Evolutionary conservation across 2,888 invertebrate genomes (phyloP).

Genomic region (Platerodrilus igneus): DNA sequence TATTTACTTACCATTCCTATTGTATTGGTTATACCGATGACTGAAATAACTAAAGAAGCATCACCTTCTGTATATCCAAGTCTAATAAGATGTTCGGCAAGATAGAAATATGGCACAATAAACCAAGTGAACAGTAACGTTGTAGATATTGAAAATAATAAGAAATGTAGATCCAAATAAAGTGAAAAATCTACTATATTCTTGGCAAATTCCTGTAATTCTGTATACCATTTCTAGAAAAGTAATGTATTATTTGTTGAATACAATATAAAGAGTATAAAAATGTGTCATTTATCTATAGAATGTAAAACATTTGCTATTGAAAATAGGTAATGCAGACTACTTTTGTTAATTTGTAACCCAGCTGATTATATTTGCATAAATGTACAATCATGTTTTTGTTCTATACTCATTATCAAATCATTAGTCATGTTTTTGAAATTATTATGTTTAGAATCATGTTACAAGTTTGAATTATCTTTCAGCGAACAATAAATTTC

Average conservation of each 20-base stretch:
- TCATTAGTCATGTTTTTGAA: too few species aligned
- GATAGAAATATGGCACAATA: conserved; percentile 92
- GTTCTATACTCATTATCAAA: too few species aligned
- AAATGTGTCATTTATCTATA: too few species aligned
- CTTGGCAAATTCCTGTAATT: conserved; percentile 60
- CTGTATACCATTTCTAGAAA: conserved; percentile 69
- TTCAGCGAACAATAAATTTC: too few species aligned
- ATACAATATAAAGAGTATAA: background rate
- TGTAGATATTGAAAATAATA: conserved; percentile 78
- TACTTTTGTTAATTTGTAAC: too few species aligned
- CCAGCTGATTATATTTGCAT: too few species aligned
- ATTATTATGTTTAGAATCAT: too few species aligned
- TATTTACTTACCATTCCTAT: conserved; percentile 71
- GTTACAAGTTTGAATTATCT: too few species aligned
- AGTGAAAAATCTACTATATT: conserved; percentile 76
- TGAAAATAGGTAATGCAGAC: too few species aligned
- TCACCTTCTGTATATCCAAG: conserved; percentile 63
- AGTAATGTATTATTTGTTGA: conserved; percentile 19
- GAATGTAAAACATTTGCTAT: too few species aligned
- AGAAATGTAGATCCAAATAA: conserved; percentile 72
- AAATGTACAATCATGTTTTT: too few species aligned
- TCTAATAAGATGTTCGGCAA: conserved; percentile 76
- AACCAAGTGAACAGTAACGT: conserved; percentile 88
- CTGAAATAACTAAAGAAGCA: conserved; percentile 75
- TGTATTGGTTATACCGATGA: conserved; percentile 86